Evolutionary conservation across 2,888 invertebrate species (phyloP).

Genomic region (Iselma pallidipennis): DNA sequence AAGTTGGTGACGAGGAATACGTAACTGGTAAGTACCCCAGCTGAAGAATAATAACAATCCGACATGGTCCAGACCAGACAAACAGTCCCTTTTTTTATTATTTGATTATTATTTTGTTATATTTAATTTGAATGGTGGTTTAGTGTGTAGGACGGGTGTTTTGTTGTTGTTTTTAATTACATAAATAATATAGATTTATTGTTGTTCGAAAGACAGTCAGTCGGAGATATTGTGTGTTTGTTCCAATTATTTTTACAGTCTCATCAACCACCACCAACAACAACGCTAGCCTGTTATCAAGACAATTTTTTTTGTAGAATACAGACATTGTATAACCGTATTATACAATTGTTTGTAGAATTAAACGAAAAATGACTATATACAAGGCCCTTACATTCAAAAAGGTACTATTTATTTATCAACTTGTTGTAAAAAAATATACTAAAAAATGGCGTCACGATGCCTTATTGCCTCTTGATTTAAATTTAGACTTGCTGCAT

Average conservation of each 20-base stretch:
- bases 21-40: constrained; percentile 86
- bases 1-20: constrained; percentile 94
- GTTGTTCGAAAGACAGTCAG: too few species aligned
- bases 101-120: not conserved
- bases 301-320: too few species aligned
- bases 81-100: not conserved
- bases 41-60: constrained; percentile 65
- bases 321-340: too few species aligned
- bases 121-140: not conserved
- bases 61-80: constrained; percentile 56
- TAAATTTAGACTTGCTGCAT: not conserved
- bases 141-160: not conserved
- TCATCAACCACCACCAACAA: not conserved
- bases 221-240: not conserved
- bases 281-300: too few species aligned
- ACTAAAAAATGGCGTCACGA: not conserved
- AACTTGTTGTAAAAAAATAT: not conserved
- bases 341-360: too few species aligned
- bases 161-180: too few species aligned
- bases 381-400: not conserved
- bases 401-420: not conserved
- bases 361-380: too few species aligned
- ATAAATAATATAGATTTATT: too few species aligned
- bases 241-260: not conserved
- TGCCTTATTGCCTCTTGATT: not conserved